Percentiles rank a stretch among this genome's conserved stretches.
Evolutionary conservation across 2,888 invertebrate species (phyloP).

Genomic region (Oasisia sp.): DNA sequence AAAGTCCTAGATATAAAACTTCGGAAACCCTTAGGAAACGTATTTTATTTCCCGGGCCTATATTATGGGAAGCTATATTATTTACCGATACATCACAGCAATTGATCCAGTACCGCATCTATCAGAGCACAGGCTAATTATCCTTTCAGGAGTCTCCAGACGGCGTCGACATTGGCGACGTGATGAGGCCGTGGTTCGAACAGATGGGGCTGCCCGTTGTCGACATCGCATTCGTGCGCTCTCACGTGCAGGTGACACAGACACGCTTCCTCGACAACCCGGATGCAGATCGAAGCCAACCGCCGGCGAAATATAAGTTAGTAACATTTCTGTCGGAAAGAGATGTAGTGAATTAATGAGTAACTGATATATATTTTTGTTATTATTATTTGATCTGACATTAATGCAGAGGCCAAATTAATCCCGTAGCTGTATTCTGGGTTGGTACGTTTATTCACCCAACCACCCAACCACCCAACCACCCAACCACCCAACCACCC

Average conservation of each 20-base stretch:
- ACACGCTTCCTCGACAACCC: conserved; percentile 50
- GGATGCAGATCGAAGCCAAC: conserved; percentile 27
- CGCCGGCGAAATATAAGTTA: conserved; percentile 36
- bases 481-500: no score
- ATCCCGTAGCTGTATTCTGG: no score
- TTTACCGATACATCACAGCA: no score
- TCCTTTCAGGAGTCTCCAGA: conserved; percentile 33
- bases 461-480: no score
- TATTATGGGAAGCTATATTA: no score
- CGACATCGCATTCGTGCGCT: conserved; percentile 45
- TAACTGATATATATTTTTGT: neutral
- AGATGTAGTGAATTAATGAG: neutral
- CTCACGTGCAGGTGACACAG: conserved; percentile 45
- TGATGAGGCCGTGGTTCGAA: conserved; percentile 64
- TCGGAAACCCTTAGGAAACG: neutral
- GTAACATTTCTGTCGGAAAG: neutral
- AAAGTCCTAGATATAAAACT: neutral
- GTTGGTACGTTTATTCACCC: no score
- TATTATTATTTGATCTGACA: neutral
- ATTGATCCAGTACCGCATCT: no score
- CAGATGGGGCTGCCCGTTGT: conserved; percentile 63
- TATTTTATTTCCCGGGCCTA: neutral
- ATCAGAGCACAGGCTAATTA: neutral
- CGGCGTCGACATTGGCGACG: conserved; percentile 47
- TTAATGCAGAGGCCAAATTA: no score